Percentiles rank a stretch among this genome's conserved stretches.
These are phyloP conservation scores for Ceyx margarethae DNA, from an alignment of 2,113 vertebrate species.

Conservation along the genomic window DNA sequence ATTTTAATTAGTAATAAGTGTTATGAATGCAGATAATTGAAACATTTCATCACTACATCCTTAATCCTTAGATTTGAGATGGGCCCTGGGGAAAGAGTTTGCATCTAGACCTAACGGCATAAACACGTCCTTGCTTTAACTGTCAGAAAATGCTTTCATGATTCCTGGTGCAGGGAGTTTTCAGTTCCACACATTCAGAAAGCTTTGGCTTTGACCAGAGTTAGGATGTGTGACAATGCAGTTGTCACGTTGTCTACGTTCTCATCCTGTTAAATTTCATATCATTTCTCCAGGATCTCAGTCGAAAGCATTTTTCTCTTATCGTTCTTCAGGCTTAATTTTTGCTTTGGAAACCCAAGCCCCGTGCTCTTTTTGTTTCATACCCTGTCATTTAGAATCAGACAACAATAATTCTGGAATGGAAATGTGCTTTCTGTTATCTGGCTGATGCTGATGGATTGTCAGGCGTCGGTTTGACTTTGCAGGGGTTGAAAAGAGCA, in stretches of 20 bases:
- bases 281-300: conserved; percentile 23
- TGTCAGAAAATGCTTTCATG: not conserved
- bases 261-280: conserved; percentile 14
- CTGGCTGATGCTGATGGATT: conserved; percentile 73
- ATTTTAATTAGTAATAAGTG: not conserved
- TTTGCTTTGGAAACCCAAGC: conserved; percentile 33
- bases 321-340: conserved; percentile 39
- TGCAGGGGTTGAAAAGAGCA: conserved; percentile 62
- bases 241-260: not conserved
- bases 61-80: conserved; percentile 11
- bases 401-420: conserved; percentile 64
- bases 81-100: not conserved
- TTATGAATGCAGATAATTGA: not conserved
- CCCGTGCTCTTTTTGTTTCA: conserved; percentile 63
- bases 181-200: not conserved
- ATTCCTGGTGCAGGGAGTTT: not conserved
- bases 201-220: not conserved
- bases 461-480: conserved; percentile 66
- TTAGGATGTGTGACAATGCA: not conserved
- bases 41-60: not conserved
- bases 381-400: conserved; percentile 56
- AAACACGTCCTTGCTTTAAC: not conserved
- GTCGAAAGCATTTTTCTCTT: conserved; percentile 26
- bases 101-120: not conserved
- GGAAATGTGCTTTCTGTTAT: conserved; percentile 59